Conservation (phyloP, 2,113 vertebrate species). For the Solea solea region DNA sequence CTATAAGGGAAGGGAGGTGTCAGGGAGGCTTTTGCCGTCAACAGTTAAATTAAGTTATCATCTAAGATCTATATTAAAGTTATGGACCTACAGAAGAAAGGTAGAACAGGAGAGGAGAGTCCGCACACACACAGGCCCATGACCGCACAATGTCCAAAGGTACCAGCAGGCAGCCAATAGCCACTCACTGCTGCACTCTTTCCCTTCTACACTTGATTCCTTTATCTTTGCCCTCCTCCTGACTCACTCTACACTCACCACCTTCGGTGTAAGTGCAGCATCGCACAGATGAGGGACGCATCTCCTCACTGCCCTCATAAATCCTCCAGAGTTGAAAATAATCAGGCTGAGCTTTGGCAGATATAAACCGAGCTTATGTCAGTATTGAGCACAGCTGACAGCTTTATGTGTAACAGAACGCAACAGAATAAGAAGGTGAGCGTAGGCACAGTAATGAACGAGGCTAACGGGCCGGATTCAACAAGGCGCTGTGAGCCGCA, state of each 20-base stretch:
- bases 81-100: slow-evolving; percentile 25
- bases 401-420: slow-evolving; percentile 60
- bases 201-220: neutral
- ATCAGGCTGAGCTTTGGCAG: slow-evolving; percentile 37
- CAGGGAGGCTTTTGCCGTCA: too few species aligned
- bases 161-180: slow-evolving; percentile 38
- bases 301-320: slow-evolving; percentile 60
- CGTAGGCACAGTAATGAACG: slow-evolving; percentile 53
- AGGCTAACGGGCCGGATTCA: slow-evolving; percentile 40
- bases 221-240: neutral
- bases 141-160: slow-evolving; percentile 40
- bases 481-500: slow-evolving; percentile 53
- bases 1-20: too few species aligned
- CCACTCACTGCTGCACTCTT: slow-evolving; percentile 1
- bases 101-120: slow-evolving; percentile 41
- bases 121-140: slow-evolving; percentile 1
- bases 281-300: slow-evolving; percentile 41
- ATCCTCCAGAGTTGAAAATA: slow-evolving; percentile 59
- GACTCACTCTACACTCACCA: neutral
- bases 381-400: slow-evolving; percentile 54
- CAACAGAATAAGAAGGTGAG: slow-evolving; percentile 55
- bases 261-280: slow-evolving; percentile 28
- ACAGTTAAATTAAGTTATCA: too few species aligned
- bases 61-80: slow-evolving; percentile 51
- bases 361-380: slow-evolving; percentile 49